Evolutionary conservation across 53 echinoderm and acorn worm genomes (phyloP), one percentile per base, ranked within the genome.

Genomic region (Crossaster papposus): DNA sequence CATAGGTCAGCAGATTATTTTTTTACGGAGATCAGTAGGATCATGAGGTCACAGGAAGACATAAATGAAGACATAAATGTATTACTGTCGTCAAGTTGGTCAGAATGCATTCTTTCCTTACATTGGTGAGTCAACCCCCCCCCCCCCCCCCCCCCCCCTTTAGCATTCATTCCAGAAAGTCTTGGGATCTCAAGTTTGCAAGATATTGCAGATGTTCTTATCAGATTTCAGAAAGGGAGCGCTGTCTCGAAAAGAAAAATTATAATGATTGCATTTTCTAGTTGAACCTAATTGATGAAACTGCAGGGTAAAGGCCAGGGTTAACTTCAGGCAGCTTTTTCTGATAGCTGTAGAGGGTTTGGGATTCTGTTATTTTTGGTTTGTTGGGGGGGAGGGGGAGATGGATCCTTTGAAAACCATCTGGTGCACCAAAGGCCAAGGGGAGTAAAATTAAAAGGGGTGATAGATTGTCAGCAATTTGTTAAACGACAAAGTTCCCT

Each of bases 161-260:
- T 70, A 58, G 17, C 6, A 15, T 70, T 83, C 36, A 38, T 83
- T 65, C 70, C 4, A 15, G 15, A 70, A 37, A 37, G 64, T 36
- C 68, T 65, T 44, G 24, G 70, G 83, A 22, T 22, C 65, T 83
- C 50, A 83, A 31, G 15, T 58, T 62, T 30, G 58, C 55, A 55
- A 70, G 83, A 36, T 83, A 30, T 83, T 68, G 70, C 83, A 83
- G 83, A 83, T 83, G 70, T 64, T 38, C 31, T 53, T 13, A 29
- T 14, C 24, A 12, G 32, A 30, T 13, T 71, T 71, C 5, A n/a
- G n/a, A n/a, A 30, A 30, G 29, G 5, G 5, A 71, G 24, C 71
- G 32, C 15, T 30, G 13, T 31, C 71, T 31, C 9, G 13, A 28
- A 71, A 30, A 71, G 4, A 12, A 2, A 31, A 30, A 71, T 23